Evolutionary conservation across 2,113 vertebrate genomes (phyloP).

Genomic region (Spermophilus dauricus): DNA sequence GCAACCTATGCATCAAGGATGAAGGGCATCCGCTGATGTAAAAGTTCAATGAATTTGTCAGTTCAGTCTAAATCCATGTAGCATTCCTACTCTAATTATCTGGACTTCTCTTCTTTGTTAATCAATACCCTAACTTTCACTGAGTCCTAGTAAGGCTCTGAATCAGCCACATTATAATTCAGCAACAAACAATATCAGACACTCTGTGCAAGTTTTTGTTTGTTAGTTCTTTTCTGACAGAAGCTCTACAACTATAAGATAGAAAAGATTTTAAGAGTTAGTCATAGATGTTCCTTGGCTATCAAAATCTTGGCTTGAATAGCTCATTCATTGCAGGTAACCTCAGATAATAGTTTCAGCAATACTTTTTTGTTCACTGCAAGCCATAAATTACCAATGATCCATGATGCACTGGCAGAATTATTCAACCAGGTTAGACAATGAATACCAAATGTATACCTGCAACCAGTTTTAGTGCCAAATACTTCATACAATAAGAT

Average conservation of each 20-base stretch:
- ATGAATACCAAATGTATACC: neutral
- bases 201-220: no score
- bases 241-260: neutral
- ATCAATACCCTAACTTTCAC: neutral
- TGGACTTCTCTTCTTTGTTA: neutral
- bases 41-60: neutral
- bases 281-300: neutral
- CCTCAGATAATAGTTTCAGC: neutral
- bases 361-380: neutral
- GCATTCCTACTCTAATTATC: neutral
- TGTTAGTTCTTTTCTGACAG: no score
- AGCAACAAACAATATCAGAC: slow-evolving; percentile 6
- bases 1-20: neutral
- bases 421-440: neutral
- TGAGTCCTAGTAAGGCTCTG: neutral
- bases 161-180: neutral
- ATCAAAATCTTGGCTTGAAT: neutral
- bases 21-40: neutral
- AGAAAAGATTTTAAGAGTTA: neutral
- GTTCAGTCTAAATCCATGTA: neutral
- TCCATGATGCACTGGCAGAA: neutral
- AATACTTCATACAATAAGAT: neutral
- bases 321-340: neutral
- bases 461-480: neutral
- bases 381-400: neutral